phyloP scores from a whole-genome alignment of 2,113 vertebrate species.

The Gnathonemus echidnorhynchus region DNA sequence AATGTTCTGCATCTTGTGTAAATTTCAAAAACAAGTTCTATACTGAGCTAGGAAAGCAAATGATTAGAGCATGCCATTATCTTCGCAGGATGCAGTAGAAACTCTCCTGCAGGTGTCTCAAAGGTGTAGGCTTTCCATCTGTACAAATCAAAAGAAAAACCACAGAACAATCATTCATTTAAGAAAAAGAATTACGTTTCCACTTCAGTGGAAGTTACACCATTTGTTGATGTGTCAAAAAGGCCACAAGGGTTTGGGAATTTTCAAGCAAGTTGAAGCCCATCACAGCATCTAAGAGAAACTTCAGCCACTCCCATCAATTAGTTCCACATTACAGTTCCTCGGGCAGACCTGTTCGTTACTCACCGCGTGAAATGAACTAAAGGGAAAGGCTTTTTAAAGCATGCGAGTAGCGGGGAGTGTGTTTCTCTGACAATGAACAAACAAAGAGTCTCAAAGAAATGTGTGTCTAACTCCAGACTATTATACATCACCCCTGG shows the following conservation, averaged over 20 bases:
- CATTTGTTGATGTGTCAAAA: neutral
- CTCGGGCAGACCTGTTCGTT: neutral
- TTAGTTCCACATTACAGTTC: neutral
- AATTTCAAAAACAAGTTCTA: neutral
- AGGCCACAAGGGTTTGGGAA: neutral
- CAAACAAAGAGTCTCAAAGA: neutral
- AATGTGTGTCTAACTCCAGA: neutral
- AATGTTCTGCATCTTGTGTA: neutral
- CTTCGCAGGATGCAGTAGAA: neutral
- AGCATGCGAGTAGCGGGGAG: neutral
- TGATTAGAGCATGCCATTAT: neutral
- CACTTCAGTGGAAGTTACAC: neutral
- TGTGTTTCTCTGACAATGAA: neutral
- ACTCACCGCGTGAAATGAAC: neutral
- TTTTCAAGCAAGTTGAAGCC: neutral
- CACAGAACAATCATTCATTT: constrained; percentile 9
- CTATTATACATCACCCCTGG: neutral
- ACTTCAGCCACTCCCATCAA: neutral
- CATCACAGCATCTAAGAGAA: neutral
- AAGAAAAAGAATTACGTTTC: constrained; percentile 11
- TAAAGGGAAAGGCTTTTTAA: neutral
- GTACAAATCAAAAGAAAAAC: constrained; percentile 1
- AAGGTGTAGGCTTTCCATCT: neutral
- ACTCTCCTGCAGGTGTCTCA: neutral
- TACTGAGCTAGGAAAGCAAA: neutral